These are phyloP conservation scores for Metridium senile DNA, from an alignment of 92 coral and sea anemone genomes.

Conservation along the genomic window DNA sequence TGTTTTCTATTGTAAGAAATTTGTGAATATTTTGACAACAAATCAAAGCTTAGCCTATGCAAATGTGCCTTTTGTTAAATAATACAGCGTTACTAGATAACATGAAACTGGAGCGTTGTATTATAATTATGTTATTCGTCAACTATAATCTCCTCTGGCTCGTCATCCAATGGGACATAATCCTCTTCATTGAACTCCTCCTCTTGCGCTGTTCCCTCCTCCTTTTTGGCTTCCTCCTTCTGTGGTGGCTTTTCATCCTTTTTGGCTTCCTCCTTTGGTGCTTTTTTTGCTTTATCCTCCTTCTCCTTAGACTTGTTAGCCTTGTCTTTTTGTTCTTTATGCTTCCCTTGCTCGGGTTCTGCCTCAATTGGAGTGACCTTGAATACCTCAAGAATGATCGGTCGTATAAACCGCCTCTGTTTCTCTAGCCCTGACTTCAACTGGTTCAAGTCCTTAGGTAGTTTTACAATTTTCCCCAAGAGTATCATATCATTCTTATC, in stretches of 20 bases:
- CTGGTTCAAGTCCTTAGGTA: constrained; percentile 75
- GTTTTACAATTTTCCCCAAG: constrained; percentile 73
- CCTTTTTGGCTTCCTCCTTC: constrained; percentile 2
- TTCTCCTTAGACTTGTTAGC: not conserved
- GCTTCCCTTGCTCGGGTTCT: not conserved
- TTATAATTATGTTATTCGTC: not conserved
- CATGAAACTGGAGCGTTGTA: no score
- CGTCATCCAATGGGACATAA: constrained; percentile 15
- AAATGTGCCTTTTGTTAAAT: no score
- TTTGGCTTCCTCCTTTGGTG: not conserved
- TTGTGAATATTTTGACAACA: no score
- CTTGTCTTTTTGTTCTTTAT: not conserved
- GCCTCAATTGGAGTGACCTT: constrained; percentile 60
- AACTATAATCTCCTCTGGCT: constrained; percentile 3
- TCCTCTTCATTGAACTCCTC: constrained; percentile 5
- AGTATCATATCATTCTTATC: constrained; percentile 75
- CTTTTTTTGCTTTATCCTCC: not conserved
- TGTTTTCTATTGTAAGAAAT: no score
- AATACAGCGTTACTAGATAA: no score
- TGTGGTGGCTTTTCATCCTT: not conserved
- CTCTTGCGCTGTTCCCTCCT: constrained; percentile 10
- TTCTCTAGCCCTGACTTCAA: constrained; percentile 77
- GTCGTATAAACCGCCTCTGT: constrained; percentile 81
- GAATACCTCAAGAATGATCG: constrained; percentile 78
- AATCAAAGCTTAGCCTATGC: no score